Conservation (phyloP, 2,797 vertebrate genomes). For the Sternotherus odoratus region DNA sequence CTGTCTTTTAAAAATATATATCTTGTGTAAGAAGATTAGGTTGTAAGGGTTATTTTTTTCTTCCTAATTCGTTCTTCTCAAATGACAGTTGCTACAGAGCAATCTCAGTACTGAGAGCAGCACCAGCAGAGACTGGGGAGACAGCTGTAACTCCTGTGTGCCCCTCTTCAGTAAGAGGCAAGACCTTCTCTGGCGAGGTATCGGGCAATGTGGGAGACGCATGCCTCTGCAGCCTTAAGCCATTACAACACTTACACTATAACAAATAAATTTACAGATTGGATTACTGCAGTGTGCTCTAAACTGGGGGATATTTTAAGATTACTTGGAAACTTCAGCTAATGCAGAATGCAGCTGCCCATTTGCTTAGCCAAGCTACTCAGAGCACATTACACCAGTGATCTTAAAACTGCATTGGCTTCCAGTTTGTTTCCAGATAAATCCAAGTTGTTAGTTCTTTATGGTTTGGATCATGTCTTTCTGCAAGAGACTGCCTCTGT, state of each 20-base stretch:
- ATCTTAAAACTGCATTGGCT: background rate
- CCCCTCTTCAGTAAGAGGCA: background rate
- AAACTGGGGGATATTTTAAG: slow-evolving; percentile 5
- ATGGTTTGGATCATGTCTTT: background rate
- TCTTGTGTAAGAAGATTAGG: background rate
- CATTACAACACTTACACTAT: background rate
- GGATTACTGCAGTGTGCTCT: slow-evolving; percentile 18
- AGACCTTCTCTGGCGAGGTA: background rate
- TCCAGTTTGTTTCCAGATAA: background rate
- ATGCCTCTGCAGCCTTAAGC: background rate
- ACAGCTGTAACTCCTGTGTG: rapidly evolving
- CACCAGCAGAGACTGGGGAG: rapidly evolving
- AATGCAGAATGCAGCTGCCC: background rate
- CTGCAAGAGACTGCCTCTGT: background rate
- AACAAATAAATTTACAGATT: background rate
- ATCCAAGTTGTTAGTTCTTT: background rate
- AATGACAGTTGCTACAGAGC: background rate
- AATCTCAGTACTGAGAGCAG: rapidly evolving
- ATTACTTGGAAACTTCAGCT: slow-evolving; percentile 4
- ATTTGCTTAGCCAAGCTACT: slow-evolving; percentile 26
- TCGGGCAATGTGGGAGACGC: rapidly evolving
- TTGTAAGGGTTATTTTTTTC: background rate
- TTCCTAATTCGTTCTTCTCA: background rate
- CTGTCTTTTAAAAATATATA: background rate
- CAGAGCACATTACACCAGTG: background rate